Evolutionary conservation across 2,113 vertebrate species (phyloP), one percentile per base, ranked within the genome.

Genomic region (Tetraodon nigroviridis): DNA sequence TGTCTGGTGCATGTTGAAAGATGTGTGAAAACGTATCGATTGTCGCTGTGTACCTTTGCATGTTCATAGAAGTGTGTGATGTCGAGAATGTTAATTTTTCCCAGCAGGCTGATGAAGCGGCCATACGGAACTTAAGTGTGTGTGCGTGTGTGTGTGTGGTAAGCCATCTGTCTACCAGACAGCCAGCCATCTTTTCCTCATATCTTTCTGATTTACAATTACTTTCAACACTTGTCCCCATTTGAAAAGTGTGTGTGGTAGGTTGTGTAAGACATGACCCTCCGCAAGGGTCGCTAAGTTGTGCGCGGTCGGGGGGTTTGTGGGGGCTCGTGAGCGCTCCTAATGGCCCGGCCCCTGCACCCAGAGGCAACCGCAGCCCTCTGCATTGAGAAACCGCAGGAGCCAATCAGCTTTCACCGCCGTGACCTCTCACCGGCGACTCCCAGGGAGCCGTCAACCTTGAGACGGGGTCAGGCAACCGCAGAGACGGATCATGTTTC

Each of bases 171-270:
- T 79, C 75, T 62, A 73, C 65, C 82, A 85, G 82, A 86, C 79
- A 72, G 61, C 55, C 63, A 75, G 79, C 73, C 81, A 84, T 73
- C 77, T 86, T 73, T 79, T 69, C 46, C 72, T 84, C 81, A 79
- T 82, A 81, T 86, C 77, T 82, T 58, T 80, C 64, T 85, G 86
- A 86, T 88, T 88, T 77, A 86, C 78, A 83, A 83, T 85, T 75
- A 81, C 83, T 83, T 84, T 84, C 62, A 84, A 81, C 78, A 84
- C 67, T 62, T 69, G 65, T 66, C 79, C 79, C 67, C 48, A 61
- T 83, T 82, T 80, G 68, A 83, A 84, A 71, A 71, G 71, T 78
- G 70, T 77, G 79, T 79, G 78, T 78, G 78, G 77, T 69, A 74
- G 63, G 60, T 71, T 78, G 73, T 82, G 75, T 78, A 73, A 71